Base-by-base conservation (phyloP, 1,140 invertebrate species). In the Leptoteleia sp. region DNA sequence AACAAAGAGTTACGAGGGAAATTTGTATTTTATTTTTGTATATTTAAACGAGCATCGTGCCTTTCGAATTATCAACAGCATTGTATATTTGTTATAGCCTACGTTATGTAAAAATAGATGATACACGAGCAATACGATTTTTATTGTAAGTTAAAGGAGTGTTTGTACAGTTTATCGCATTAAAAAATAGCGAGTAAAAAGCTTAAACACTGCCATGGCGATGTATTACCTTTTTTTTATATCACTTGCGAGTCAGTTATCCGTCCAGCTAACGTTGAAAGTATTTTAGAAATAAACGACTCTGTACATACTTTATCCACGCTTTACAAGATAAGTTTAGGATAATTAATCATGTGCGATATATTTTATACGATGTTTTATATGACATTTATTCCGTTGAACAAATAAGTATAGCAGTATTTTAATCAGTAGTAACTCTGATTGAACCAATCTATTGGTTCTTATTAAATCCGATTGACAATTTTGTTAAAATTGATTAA, bases 331-430 rank as follows among this genome's bases (percentile, higher is more conserved):
- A 33, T 76, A 59, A 71, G 43, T 47, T 50, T 71, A 70, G 50
- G 35, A 48, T 77, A 57, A 48, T 57, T 43, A 38, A 42, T 52
- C 33, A 57, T 5, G 42, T 64, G 52, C 67, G 67, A 61, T 78
- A 67, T 67, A 71, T 70, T 77, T 77, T 70, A 71, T 77, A 77
- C 25, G 15, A 70, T 57, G 50, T 70, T 64, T n/a, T n/a, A n/a
- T 68, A 33, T 50, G 48, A 52, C 1, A n/a, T 43, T 68, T 47
- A 52, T 47, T 50, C n/a, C 15, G 33, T 29, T 38, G 9, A 19
- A 25, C 15, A 4, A 22, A 7, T 9, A 45, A 31, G 40, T 50
- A 50, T 29, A 76, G 15, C 62, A 77, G 57, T 77, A 77, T 77
- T 77, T 65, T 38, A 42, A 71, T 33, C 50, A 43, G 65, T 75